Base-by-base conservation (phyloP, 1,140 invertebrate genomes). In the Caenorhabditis inopinata region DNA sequence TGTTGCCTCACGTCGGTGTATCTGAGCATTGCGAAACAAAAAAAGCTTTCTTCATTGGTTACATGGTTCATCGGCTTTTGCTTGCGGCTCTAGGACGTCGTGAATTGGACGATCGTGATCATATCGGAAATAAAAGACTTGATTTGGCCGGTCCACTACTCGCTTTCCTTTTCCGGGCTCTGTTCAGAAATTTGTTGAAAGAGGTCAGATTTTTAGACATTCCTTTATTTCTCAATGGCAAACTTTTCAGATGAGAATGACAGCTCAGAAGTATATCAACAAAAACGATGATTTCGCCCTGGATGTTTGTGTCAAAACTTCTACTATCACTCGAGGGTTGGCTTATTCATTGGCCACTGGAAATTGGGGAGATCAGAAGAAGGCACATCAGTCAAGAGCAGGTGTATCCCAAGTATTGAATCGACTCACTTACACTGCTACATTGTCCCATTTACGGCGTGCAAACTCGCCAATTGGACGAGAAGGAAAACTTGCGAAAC, bases 301-400 rank as follows among this genome's bases (percentile, higher is more conserved):
- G 78, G 96, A 98, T 87, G 90, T 98, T 74, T 96, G 96, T 29
- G 96, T 99, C 51, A 98, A 97, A 90, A 97, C 96, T 0, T 93
- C 96, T 88, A 95, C 97, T 47, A 98, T 99, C 74, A 98, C 96
- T 2, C 96, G 98, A 90, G 97, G 97, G n/a, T 90, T 99, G 25
- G 91, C 95, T 83, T 99, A 99, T 89, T 98, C 96, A 0, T 90
- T 99, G 82, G 96, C 97, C 85, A 99, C 97, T 46, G 97, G 97
- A 35, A 99, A 99, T 90, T 99, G 97, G 97, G 97, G 97, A 45
- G 97, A 99, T 89, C 97, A 99, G 90, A 99, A 98, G 89, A 99
- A 99, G 89, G 97, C 97, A 80, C 96, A 98, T 93, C 95, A 97
- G 90, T 94, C 95, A 6, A 91, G 96, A 89, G 95, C 96, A 83